Conservation (phyloP, 2,888 invertebrate genomes). For the Lysandra bellargus region DNA sequence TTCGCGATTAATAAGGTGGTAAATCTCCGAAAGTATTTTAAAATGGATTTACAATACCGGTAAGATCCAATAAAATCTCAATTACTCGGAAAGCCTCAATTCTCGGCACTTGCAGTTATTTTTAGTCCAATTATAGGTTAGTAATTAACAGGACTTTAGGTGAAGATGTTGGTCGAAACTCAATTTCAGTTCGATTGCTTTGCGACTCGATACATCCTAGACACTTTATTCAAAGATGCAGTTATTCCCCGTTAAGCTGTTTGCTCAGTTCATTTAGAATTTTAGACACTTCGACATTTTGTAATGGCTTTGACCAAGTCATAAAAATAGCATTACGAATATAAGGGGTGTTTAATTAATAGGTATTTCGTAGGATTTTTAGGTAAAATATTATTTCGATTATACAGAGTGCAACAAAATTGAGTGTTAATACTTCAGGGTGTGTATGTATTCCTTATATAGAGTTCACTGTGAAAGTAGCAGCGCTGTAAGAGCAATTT, state of each 20-base stretch:
- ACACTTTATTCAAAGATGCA: constrained; percentile 2
- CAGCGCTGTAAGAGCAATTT: no score
- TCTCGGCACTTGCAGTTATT: constrained; percentile 8
- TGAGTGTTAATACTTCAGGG: no score
- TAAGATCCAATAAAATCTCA: constrained; percentile 1
- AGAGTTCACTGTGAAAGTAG: no score
- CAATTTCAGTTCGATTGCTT: constrained; percentile 27
- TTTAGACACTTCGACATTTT: neutral
- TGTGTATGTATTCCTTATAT: no score
- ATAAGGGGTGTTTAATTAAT: no score
- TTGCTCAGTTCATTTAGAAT: neutral
- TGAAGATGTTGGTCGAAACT: constrained; percentile 3
- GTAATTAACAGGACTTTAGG: constrained; percentile 9
- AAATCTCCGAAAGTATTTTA: neutral
- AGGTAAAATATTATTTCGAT: no score
- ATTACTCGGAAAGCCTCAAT: constrained; percentile 20
- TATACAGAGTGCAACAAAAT: no score
- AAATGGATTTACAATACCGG: neutral
- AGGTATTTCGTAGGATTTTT: no score
- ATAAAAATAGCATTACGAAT: neutral
- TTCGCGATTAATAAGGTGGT: no score
- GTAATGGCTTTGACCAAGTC: neutral
- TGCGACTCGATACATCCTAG: constrained; percentile 20
- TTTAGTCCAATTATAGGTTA: constrained; percentile 18
- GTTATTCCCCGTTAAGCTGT: neutral